phyloP scores from a whole-genome alignment of 1,140 invertebrate genomes.

The Leptinotarsa lineolata region DNA sequence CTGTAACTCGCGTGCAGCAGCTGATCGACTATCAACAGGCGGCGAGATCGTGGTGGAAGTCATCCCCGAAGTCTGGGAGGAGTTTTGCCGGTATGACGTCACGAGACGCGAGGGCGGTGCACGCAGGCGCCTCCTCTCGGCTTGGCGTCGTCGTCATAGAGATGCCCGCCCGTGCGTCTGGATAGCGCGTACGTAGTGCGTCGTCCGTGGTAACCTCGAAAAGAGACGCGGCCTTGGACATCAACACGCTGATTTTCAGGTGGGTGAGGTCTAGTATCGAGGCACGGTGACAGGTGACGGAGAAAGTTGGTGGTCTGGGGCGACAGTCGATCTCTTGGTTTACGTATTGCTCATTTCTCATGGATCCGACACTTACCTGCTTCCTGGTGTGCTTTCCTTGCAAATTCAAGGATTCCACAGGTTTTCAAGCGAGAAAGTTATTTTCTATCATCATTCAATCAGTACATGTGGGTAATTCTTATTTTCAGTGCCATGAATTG shows the following conservation, averaged over 20 bases:
- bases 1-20: constrained; percentile 42
- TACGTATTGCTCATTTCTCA: too few relatives aligned
- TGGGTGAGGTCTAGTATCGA: constrained; percentile 14
- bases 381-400: too few relatives aligned
- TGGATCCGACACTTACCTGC: too few relatives aligned
- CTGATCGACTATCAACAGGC: constrained; percentile 56
- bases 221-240: constrained; percentile 43
- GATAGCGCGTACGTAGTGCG: constrained; percentile 44
- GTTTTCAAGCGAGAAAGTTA: too few relatives aligned
- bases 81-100: constrained; percentile 49
- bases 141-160: constrained; percentile 48
- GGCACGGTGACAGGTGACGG: neutral
- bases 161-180: constrained; percentile 46
- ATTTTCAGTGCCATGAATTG: too few relatives aligned
- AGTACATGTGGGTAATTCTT: too few relatives aligned
- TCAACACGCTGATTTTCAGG: constrained; percentile 29
- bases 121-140: constrained; percentile 47
- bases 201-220: constrained; percentile 50
- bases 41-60: constrained; percentile 45
- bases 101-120: constrained; percentile 50
- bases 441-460: too few relatives aligned
- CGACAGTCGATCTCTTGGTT: neutral
- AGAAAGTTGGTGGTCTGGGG: neutral
- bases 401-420: too few relatives aligned
- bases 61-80: constrained; percentile 45